Evolutionary conservation across 2,888 invertebrate species (phyloP).

Genomic region (Lithodes maja): DNA sequence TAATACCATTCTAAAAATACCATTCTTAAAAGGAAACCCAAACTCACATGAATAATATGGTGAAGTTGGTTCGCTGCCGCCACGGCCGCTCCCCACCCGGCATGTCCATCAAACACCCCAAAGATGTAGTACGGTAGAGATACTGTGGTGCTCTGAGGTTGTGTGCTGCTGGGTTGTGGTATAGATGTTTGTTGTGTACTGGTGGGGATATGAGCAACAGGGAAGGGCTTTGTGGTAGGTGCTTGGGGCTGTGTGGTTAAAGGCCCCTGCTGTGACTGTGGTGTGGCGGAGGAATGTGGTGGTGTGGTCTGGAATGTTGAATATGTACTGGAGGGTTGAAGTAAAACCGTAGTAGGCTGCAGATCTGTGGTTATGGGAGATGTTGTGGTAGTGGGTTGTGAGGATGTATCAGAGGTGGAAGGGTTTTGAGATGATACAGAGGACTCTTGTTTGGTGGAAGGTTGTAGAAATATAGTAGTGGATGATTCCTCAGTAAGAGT

Average conservation of each 20-base stretch:
- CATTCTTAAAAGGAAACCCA: too few relatives aligned
- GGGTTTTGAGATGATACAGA: not conserved
- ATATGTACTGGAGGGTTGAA: not conserved
- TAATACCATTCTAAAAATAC: too few relatives aligned
- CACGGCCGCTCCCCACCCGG: slow-evolving; percentile 86
- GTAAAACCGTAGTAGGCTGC: not conserved
- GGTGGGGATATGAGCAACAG: slow-evolving; percentile 3
- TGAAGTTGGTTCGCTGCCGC: slow-evolving; percentile 86
- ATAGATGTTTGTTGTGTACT: slow-evolving; percentile 2
- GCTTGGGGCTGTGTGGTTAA: not conserved
- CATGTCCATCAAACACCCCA: slow-evolving; percentile 91
- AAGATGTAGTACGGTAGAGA: slow-evolving; percentile 83
- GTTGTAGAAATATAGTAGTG: not conserved
- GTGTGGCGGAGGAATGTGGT: too few relatives aligned
- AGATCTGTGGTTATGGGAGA: not conserved
- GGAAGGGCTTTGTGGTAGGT: not conserved
- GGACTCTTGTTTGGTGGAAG: not conserved
- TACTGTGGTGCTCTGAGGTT: slow-evolving; percentile 11
- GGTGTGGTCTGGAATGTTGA: too few relatives aligned
- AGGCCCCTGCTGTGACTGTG: too few relatives aligned
- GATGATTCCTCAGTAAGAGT: accelerated
- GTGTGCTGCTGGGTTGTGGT: slow-evolving; percentile 21
- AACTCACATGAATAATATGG: slow-evolving; percentile 83
- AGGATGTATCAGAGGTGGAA: not conserved
- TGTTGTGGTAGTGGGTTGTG: not conserved